These are phyloP conservation scores for Notocelia uddmanniana DNA, from an alignment of 2,888 invertebrate genomes.

Conservation along the genomic window DNA sequence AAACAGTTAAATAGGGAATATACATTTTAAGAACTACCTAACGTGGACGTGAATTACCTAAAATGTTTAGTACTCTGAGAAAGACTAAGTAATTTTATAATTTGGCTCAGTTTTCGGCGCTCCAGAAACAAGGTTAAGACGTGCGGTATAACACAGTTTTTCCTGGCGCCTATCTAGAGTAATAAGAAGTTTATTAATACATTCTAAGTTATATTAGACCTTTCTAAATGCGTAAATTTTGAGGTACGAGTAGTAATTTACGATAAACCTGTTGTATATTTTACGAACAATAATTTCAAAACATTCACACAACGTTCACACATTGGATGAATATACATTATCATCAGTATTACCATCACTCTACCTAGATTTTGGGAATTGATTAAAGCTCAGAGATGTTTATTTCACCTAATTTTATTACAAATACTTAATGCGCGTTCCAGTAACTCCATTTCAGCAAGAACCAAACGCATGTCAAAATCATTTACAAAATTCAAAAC, in stretches of 20 bases:
- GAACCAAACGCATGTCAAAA: not conserved
- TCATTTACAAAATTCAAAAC: constrained; percentile 11
- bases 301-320: no score
- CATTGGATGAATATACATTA: no score
- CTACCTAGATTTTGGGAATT: not conserved
- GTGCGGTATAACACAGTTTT: constrained; percentile 25
- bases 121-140: constrained; percentile 32
- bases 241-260: no score
- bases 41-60: not conserved
- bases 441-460: not conserved
- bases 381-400: not conserved
- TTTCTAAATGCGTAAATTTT: not conserved
- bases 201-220: constrained; percentile 8
- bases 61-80: constrained; percentile 31
- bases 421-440: not conserved
- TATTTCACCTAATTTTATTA: not conserved
- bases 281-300: no score
- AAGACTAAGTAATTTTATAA: constrained; percentile 43
- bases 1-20: no score
- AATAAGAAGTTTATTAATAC: constrained; percentile 7
- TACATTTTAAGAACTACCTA: no score
- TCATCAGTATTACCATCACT: no score
- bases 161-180: constrained; percentile 6
- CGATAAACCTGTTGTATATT: no score
- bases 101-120: constrained; percentile 33